Percentiles rank a stretch among this genome's conserved stretches.
Evolutionary conservation across 2,888 invertebrate species (phyloP).

Genomic region (Hybos culiciformis): DNA sequence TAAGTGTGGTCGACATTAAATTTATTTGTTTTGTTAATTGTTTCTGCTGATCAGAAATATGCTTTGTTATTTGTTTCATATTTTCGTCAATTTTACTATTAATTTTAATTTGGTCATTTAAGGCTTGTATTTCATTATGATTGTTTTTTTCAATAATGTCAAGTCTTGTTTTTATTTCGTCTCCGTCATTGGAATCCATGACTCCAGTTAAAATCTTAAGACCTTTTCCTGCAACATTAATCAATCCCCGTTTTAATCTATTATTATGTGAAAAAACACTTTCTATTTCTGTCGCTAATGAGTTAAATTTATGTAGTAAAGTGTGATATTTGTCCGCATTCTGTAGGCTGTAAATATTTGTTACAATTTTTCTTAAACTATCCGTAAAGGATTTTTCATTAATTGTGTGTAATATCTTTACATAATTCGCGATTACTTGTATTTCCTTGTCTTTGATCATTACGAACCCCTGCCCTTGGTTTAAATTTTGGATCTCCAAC

Average conservation of each 20-base stretch:
- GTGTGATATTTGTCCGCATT: slow-evolving; percentile 3
- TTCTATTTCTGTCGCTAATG: neutral
- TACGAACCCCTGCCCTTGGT: slow-evolving; percentile 1
- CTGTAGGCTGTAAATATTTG: slow-evolving; percentile 5
- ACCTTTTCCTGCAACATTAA: slow-evolving; percentile 3
- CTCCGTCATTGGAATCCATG: neutral
- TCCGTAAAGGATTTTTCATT: slow-evolving; percentile 1
- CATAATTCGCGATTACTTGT: neutral
- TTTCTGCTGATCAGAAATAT: slow-evolving; percentile 5
- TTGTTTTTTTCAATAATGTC: slow-evolving; percentile 6
- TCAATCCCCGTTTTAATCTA: neutral
- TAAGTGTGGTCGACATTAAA: no score
- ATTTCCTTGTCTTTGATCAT: slow-evolving; percentile 3
- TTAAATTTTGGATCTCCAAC: neutral
- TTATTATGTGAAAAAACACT: neutral
- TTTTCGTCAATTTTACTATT: slow-evolving; percentile 5
- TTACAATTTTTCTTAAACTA: slow-evolving; percentile 1
- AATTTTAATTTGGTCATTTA: slow-evolving; percentile 4
- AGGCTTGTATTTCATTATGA: slow-evolving; percentile 2
- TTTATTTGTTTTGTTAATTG: slow-evolving; percentile 3
- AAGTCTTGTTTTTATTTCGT: slow-evolving; percentile 3
- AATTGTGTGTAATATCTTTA: slow-evolving; percentile 4
- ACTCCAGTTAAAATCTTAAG: slow-evolving; percentile 5
- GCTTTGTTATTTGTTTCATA: slow-evolving; percentile 5
- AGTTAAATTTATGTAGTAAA: slow-evolving; percentile 1